Conservation (phyloP, 2,797 vertebrate species). For the Leucoraja ocellata region DNA sequence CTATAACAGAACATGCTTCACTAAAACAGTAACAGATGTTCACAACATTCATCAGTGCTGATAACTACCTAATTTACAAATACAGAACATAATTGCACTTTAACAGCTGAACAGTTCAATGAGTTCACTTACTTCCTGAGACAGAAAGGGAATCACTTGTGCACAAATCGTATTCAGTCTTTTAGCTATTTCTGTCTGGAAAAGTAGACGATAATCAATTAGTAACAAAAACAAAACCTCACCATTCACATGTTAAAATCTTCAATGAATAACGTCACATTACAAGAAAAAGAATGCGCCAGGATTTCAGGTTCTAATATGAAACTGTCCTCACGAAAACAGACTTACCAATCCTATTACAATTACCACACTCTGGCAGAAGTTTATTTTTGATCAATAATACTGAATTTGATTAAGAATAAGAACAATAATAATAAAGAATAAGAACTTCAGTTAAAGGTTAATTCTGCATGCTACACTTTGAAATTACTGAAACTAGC, state of each 20-base stretch:
- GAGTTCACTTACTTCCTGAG: conserved; percentile 88
- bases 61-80: conserved; percentile 68
- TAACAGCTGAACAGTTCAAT: conserved; percentile 55
- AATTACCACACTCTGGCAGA: background rate
- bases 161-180: conserved; percentile 97
- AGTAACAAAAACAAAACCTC: background rate
- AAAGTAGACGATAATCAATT: conserved; percentile 40
- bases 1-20: background rate
- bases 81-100: conserved; percentile 65
- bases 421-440: no score
- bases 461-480: no score
- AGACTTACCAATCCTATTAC: background rate
- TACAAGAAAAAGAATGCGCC: conserved; percentile 19
- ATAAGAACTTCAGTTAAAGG: no score
- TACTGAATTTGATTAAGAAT: no score
- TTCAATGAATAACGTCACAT: conserved; percentile 33
- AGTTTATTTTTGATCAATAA: background rate
- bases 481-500: no score
- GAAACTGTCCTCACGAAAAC: background rate
- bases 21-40: conserved; percentile 62
- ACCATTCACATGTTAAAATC: background rate
- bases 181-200: conserved; percentile 92
- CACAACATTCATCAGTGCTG: conserved; percentile 57
- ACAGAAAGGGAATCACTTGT: conserved; percentile 98
- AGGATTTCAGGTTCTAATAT: conserved; percentile 3